These are phyloP conservation scores for Ophion slaviceki DNA, from an alignment of 2,888 invertebrate genomes.

Conservation along the genomic window DNA sequence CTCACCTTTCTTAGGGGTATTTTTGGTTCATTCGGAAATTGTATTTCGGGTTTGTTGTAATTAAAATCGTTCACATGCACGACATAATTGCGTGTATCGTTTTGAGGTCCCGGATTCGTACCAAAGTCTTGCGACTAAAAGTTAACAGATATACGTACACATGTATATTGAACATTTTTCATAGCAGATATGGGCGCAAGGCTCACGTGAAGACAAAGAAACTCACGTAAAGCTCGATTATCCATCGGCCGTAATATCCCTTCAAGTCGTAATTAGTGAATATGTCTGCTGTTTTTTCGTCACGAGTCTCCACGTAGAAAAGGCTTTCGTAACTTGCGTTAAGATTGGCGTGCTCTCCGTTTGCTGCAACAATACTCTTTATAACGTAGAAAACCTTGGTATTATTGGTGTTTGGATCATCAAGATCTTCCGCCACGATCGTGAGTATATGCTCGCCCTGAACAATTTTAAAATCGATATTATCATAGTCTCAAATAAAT, in stretches of 20 bases:
- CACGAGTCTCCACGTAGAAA: conserved; percentile 72
- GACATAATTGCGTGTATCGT: conserved; percentile 82
- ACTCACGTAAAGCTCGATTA: conserved; percentile 84
- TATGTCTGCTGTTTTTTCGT: conserved; percentile 83
- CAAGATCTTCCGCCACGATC: conserved; percentile 85
- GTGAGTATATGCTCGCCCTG: conserved; percentile 78
- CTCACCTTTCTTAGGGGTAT: conserved; percentile 66
- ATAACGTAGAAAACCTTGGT: conserved; percentile 85
- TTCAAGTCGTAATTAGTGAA: conserved; percentile 82
- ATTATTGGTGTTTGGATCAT: conserved; percentile 85
- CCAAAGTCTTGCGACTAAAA: conserved; percentile 86
- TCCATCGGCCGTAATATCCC: conserved; percentile 86
- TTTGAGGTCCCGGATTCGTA: conserved; percentile 80
- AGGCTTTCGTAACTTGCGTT: conserved; percentile 58
- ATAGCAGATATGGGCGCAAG: not conserved
- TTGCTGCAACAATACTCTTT: conserved; percentile 75
- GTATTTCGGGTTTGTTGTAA: conserved; percentile 85
- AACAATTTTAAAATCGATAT: conserved; percentile 57
- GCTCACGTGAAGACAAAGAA: no score
- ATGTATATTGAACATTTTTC: not conserved
- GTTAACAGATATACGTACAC: not conserved
- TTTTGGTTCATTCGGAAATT: conserved; percentile 82
- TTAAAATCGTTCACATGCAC: conserved; percentile 86
- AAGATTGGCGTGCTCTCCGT: conserved; percentile 46
- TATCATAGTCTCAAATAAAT: not conserved